Evolutionary conservation across 2,113 vertebrate genomes (phyloP).

Genomic region (Cyprichromis sp.): DNA sequence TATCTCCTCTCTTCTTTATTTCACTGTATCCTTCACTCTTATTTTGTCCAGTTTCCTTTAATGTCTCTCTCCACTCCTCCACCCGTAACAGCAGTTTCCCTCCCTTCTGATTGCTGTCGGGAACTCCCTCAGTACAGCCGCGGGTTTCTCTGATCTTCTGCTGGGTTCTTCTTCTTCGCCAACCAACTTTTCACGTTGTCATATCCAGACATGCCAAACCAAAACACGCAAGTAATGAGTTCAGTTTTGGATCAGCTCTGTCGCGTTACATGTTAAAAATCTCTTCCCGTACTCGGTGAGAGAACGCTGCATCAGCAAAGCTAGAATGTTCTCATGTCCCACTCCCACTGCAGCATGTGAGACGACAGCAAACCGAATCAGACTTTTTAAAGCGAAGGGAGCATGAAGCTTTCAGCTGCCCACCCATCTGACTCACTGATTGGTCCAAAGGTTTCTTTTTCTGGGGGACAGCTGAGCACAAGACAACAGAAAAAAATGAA

Average conservation of each 20-base stretch:
- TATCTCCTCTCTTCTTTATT: not conserved
- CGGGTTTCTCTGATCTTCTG: not conserved
- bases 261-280: not conserved
- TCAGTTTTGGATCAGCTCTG: not conserved
- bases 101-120: not conserved
- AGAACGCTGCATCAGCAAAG: not conserved
- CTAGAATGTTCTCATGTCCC: not conserved
- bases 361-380: constrained; percentile 45
- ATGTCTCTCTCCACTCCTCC: not conserved
- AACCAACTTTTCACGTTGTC: not conserved
- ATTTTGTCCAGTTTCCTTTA: not conserved
- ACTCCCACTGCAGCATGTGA: constrained; percentile 41
- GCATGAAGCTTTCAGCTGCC: constrained; percentile 33
- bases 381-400: constrained; percentile 67
- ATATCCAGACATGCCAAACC: not conserved
- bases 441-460: constrained; percentile 36
- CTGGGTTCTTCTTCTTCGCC: not conserved
- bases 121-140: not conserved
- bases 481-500: constrained; percentile 52
- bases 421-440: constrained; percentile 58
- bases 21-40: not conserved
- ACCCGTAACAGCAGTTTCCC: not conserved
- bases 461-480: constrained; percentile 27
- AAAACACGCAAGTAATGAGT: not conserved
- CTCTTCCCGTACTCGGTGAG: not conserved